Percentiles rank a stretch among this genome's conserved stretches.
These are phyloP conservation scores for Mechanitis mazaeus DNA, from an alignment of 2,888 invertebrate genomes.

Conservation along the genomic window DNA sequence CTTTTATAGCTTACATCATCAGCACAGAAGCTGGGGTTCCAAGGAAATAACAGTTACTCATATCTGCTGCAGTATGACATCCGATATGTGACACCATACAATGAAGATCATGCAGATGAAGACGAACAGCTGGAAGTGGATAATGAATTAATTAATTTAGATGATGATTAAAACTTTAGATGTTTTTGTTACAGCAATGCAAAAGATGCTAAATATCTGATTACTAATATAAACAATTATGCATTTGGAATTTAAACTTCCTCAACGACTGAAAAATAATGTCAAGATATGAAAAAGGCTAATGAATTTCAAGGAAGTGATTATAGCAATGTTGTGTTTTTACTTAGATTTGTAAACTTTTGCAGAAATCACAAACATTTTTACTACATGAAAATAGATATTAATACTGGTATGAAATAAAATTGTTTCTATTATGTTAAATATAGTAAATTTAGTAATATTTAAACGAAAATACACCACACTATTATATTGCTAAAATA, in stretches of 20 bases:
- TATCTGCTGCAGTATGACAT: slow-evolving; percentile 28
- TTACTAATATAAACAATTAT: too few species aligned
- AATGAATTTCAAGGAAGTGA: neutral
- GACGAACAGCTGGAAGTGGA: slow-evolving; percentile 38
- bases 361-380: neutral
- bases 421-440: too few species aligned
- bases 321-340: neutral
- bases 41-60: slow-evolving; percentile 40
- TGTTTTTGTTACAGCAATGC: neutral
- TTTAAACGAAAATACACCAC: too few species aligned
- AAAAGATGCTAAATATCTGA: too few species aligned
- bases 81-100: neutral
- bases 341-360: neutral
- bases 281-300: neutral
- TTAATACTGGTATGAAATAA: too few species aligned
- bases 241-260: too few species aligned
- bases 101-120: slow-evolving; percentile 39
- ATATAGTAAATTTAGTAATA: too few species aligned
- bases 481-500: too few species aligned
- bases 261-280: neutral
- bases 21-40: slow-evolving; percentile 41
- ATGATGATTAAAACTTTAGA: neutral
- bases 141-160: slow-evolving; percentile 13
- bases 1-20: slow-evolving; percentile 40
- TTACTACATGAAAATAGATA: neutral